Evolutionary conservation across 2,797 vertebrate genomes (phyloP).

Genomic region (Urophycis tenuis): DNA sequence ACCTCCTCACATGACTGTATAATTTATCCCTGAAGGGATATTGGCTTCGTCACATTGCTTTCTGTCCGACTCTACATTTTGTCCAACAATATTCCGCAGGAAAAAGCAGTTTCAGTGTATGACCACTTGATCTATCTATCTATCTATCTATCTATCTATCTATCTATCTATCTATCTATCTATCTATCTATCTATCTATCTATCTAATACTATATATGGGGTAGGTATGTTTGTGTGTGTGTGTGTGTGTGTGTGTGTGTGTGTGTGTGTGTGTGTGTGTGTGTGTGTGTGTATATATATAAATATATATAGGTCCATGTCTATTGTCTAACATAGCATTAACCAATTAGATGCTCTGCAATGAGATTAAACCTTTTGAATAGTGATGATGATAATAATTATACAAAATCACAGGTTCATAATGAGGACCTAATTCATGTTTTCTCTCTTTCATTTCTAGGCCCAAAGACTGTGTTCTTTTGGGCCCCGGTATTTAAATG

Average conservation of each 20-base stretch:
- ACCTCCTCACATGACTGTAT: constrained; percentile 34
- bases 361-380: not conserved
- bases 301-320: not conserved
- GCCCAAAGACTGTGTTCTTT: constrained; percentile 97
- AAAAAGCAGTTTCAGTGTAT: too few species aligned
- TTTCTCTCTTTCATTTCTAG: constrained; percentile 57
- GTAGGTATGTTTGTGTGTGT: too few species aligned
- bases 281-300: too few species aligned
- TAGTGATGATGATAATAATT: too few species aligned
- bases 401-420: not conserved
- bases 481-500: constrained; percentile 99
- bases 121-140: too few species aligned
- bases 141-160: not conserved
- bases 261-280: too few species aligned
- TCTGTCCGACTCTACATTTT: too few species aligned
- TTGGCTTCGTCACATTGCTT: constrained; percentile 20
- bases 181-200: too few species aligned
- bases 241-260: too few species aligned
- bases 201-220: too few species aligned
- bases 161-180: too few species aligned
- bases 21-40: constrained; percentile 31
- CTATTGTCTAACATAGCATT: not conserved
- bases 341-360: not conserved
- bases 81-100: too few species aligned
- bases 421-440: not conserved